Evolutionary conservation across 2,797 vertebrate genomes (phyloP), one percentile per base, ranked within the genome.

Genomic region (Graptemys geographica): DNA sequence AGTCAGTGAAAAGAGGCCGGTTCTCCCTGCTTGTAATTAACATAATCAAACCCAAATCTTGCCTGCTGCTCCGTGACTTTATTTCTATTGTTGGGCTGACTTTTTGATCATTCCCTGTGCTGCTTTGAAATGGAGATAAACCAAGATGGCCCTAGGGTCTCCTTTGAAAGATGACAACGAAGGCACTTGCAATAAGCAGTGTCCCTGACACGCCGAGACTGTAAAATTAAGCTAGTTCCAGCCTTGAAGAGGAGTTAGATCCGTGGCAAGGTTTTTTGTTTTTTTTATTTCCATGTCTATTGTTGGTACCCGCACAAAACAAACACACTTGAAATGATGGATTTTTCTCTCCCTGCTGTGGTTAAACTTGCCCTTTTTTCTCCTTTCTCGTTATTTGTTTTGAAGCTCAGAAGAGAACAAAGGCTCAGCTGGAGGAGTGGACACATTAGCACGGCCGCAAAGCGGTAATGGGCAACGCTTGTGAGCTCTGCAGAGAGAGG

Each of bases 101-200:
- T 93, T 92, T 89, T 93, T 93, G 91, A 89, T 89, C 69, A 79
- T 88, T 76, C 76, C 88, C 83, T 37, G 69, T 83, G 79, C 94
- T 83, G 90, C 96, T 96, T 94, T 95, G 96, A 96, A 96, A 96
- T 96, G 95, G 96, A 96, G 94, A 96, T 93, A 96, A 94, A 93
- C 83, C 92, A 88, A 94, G 87, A 94, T 91, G 91, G 85, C 96
- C 93, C 94, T 81, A 57, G 93, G 91, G 96, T 92, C 87, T 72
- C 74, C 84, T 95, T 93, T 93, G 89, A 93, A 92, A 96, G 87
- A 74, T 47, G 57, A 87, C 87, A 92, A 85, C 51, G 81, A 74
- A 56, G 79, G 87, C 88, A 69, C 74, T 87, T 90, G 90, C 93
- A 94, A 89, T 93, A 90, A 94, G 91, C 89, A 51, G 79, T 72